Evolutionary conservation across 2,888 invertebrate species (phyloP), one percentile per base, ranked within the genome.

Genomic region (Sarcophaga subvicina): DNA sequence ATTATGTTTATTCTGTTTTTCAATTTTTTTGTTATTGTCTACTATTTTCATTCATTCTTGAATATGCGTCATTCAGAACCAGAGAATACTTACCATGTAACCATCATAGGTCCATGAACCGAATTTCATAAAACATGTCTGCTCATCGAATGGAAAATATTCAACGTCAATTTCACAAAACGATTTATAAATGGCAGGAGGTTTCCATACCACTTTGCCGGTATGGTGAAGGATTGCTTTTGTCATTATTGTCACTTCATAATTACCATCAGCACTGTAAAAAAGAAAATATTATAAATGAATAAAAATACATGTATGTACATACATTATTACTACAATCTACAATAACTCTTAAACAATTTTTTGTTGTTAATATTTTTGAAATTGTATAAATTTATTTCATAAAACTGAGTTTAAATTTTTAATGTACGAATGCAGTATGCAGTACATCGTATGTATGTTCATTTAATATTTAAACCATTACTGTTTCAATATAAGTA

Each of bases 161-260:
- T 98, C 97, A 91, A 98, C 98, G 94, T 98, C 97, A 91, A 98
- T 98, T 94, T 98, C 98, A 92, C 98, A 98, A 94, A 98, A 98
- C 90, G 98, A 98, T 95, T 99, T 99, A 95, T 99, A 99, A 94
- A 99, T 99, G 92, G 99, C 99, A 22, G 99, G 99, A 62, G 99
- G 99, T 93, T 99, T 99, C 99, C 99, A 99, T 73, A 97, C 96
- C 88, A 99, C 98, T 94, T 97, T 97, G 37, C 99, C 99, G 89
- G 97, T 97, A 94, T 97, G 97, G 93, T 98, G 97, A 81, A 99
- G 95, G 91, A 98, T 98, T 89, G 98, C 99, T 94, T 99, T 99
- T 89, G 99, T 99, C 98, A 98, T 98, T 94, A 99, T 97, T 91
- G 98, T 99, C 93, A 99, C 98, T 94, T 98, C 98, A 94, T 99